A percentile compares a stretch with the other conserved stretches of the same genome.
Conservation (phyloP, 2,797 vertebrate genomes). For the Sciurus vulgaris region DNA sequence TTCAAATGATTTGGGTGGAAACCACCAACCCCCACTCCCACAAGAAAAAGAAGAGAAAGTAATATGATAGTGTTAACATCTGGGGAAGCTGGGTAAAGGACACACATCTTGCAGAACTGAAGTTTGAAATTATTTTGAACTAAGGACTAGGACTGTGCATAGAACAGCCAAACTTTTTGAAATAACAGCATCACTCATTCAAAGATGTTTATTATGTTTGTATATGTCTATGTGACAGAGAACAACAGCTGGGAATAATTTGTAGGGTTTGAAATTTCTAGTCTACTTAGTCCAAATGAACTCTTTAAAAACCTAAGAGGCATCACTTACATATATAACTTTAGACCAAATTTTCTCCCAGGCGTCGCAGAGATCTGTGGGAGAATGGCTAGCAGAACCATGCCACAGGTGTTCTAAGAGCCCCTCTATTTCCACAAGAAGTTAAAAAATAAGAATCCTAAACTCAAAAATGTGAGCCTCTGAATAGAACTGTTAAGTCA, state of each 20-base stretch:
- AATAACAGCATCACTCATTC: not conserved
- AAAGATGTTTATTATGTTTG: not conserved
- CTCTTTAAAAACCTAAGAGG: not conserved
- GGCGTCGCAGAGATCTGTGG: not conserved
- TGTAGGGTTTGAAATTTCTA: not conserved
- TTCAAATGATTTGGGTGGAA: not conserved
- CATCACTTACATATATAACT: not conserved
- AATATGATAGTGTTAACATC: not conserved
- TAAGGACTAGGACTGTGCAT: not conserved
- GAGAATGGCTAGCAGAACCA: not conserved
- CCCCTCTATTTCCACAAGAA: not conserved
- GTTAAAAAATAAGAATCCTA: slow-evolving; percentile 46
- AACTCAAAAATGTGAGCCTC: not conserved
- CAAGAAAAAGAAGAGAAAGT: not conserved
- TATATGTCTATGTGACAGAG: not conserved
- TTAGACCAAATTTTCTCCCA: not conserved
- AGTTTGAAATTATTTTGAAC: slow-evolving; percentile 36
- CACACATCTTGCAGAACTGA: not conserved
- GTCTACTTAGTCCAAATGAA: not conserved
- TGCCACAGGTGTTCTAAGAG: not conserved
- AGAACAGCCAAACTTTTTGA: not conserved
- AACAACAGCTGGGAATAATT: not conserved
- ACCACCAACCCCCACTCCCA: no score
- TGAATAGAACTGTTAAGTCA: slow-evolving; percentile 48
- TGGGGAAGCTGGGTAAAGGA: not conserved